These are phyloP conservation scores for Lasiurus borealis DNA, from an alignment of 2,113 vertebrate species.

Conservation along the genomic window DNA sequence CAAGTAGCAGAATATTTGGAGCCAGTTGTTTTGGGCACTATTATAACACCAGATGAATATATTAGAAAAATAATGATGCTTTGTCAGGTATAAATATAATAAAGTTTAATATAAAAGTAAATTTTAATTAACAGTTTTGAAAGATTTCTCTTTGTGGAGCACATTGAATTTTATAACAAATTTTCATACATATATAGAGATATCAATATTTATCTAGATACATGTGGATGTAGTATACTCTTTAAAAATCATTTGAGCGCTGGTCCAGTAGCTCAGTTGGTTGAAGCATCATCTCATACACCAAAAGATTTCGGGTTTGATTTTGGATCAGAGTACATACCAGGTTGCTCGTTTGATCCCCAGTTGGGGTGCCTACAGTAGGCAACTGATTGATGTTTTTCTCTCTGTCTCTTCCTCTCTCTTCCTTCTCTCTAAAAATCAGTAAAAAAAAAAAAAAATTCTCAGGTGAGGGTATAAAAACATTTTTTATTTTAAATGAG, in stretches of 20 bases:
- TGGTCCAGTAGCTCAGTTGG: no score
- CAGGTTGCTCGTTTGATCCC: no score
- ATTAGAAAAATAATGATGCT: slow-evolving; percentile 94
- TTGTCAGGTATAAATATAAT: slow-evolving; percentile 91
- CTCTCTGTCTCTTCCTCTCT: no score
- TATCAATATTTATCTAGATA: neutral
- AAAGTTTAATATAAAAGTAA: neutral
- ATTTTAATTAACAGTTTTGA: slow-evolving; percentile 24
- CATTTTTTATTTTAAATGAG: slow-evolving; percentile 48
- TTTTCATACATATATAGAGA: neutral
- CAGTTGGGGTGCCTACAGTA: no score
- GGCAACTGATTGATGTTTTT: no score
- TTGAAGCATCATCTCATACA: no score
- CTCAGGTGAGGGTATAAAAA: no score
- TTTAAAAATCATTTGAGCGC: neutral
- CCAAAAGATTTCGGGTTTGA: no score
- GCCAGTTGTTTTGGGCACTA: slow-evolving; percentile 95
- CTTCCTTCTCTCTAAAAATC: no score
- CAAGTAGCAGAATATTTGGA: slow-evolving; percentile 94
- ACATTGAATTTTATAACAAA: neutral
- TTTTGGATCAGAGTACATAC: no score
- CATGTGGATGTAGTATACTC: neutral
- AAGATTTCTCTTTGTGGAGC: neutral
- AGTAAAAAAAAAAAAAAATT: no score
- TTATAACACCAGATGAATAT: slow-evolving; percentile 93